Percentiles rank a stretch among this genome's conserved stretches.
Conservation (phyloP, 2,113 vertebrate species). For the Meriones unguiculatus region DNA sequence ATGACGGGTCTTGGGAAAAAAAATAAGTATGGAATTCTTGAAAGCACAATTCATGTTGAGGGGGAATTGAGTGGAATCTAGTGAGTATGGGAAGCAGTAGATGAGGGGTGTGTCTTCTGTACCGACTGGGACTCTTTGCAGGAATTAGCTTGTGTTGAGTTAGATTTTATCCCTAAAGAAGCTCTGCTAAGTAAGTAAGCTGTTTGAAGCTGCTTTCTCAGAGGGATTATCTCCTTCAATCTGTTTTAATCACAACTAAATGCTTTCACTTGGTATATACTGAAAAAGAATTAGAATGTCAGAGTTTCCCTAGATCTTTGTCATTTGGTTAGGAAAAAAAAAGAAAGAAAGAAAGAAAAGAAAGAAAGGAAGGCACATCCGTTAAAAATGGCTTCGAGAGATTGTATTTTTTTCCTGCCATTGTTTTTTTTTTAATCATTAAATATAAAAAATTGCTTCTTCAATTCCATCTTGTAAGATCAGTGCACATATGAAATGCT, state of each 20-base stretch:
- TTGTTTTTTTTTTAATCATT: slow-evolving; percentile 30
- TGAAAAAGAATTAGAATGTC: slow-evolving; percentile 86
- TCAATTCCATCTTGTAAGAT: not conserved
- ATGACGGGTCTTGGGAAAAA: not conserved
- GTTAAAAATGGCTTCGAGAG: not conserved
- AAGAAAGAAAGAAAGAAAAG: not conserved
- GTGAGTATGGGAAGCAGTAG: slow-evolving; percentile 64
- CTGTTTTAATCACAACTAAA: slow-evolving; percentile 94
- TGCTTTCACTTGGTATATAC: slow-evolving; percentile 90
- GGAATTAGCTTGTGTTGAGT: slow-evolving; percentile 88
- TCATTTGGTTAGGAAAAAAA: slow-evolving; percentile 66
- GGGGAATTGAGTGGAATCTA: slow-evolving; percentile 59
- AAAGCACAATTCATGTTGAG: slow-evolving; percentile 62
- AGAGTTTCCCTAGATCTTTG: slow-evolving; percentile 84
- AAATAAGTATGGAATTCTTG: slow-evolving; percentile 33
- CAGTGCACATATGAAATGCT: not conserved
- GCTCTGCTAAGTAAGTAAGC: slow-evolving; percentile 83
- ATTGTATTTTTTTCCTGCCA: not conserved
- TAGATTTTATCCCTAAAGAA: slow-evolving; percentile 86
- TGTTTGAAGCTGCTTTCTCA: slow-evolving; percentile 92
- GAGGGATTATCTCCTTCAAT: slow-evolving; percentile 94
- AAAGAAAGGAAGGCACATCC: not conserved
- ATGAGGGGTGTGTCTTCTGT: not conserved
- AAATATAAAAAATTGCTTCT: slow-evolving; percentile 12
- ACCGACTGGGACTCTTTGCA: slow-evolving; percentile 82